Percentiles rank a stretch among this genome's conserved stretches.
Evolutionary conservation across 2,888 invertebrate genomes (phyloP).

Genomic region (Drosophila mercatorum): DNA sequence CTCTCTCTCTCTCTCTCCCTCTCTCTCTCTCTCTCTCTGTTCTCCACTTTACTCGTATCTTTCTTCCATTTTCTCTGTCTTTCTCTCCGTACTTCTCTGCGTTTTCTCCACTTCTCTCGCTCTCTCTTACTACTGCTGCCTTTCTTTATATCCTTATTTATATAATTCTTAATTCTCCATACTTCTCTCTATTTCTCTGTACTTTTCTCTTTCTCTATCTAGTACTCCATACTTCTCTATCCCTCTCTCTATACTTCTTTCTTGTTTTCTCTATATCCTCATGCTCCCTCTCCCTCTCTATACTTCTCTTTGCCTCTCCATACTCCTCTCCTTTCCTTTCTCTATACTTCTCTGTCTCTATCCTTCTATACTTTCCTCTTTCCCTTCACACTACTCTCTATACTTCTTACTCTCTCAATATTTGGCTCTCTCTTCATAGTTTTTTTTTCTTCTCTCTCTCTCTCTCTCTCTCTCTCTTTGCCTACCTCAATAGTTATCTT

Average conservation of each 20-base stretch:
- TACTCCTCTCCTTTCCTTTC: background rate
- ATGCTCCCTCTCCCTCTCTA: too few species aligned
- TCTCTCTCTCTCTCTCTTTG: background rate
- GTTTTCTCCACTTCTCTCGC: background rate
- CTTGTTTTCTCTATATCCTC: too few species aligned
- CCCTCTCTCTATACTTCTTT: too few species aligned
- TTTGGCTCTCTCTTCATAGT: background rate
- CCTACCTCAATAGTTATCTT: background rate
- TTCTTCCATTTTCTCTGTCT: background rate
- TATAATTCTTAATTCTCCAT: background rate
- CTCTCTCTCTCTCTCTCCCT: background rate
- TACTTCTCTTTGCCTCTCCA: too few species aligned
- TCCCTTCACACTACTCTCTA: background rate
- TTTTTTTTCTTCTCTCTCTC: background rate
- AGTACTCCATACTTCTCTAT: too few species aligned
- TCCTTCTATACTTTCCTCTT: background rate
- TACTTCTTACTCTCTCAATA: background rate
- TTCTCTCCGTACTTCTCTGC: background rate
- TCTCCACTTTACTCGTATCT: background rate
- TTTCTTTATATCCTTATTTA: too few species aligned
- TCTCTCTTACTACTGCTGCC: background rate
- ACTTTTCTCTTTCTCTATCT: background rate
- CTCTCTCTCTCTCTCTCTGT: background rate
- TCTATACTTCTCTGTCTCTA: background rate
- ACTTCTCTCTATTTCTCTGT: background rate